Base-by-base conservation (phyloP, 2,797 vertebrate species). In the Smutsia gigantea region DNA sequence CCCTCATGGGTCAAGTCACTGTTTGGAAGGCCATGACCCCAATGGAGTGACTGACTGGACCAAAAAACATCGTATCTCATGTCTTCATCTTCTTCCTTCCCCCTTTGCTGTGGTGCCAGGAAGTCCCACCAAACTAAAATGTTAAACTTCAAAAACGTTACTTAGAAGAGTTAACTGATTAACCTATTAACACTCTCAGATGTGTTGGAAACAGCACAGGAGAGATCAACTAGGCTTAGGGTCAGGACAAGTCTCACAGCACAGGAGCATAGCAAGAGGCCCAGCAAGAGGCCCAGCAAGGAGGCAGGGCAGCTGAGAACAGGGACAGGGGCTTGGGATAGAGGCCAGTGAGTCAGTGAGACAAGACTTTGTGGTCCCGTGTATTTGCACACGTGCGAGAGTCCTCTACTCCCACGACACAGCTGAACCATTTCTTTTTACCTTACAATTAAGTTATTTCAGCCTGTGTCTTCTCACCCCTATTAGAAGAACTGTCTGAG, bases 371-470 rank as follows among this genome's bases (percentile, higher is more conserved):
- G 14, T 42, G 0, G 5, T 31, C 61, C 46, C 46, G 10, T 9
- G 42, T 46, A 11, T 46, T 46, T 46, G 46, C 46, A 2, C 6
- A 0, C 7, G 42, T 39, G 25, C n/a, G 39, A 3, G 86, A 21
- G 42, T 11, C 53, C 53, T 12, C 10, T 5, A 29, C 21, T 13
- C 42, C n/a, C 6, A 0, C 0, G 5, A 31, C 0, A 1, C 23
- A 19, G 8, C 6, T 0, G 21, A 61, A 31, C 55, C 25, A 2
- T 14, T 85, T 71, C 79, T 75, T 74, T 27, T 51, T 42, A 0
- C 19, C 64, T 51, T 25, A 11, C 29, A 0, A 29, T 53, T 13
- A 75, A 23, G 29, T 79, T 64, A 15, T 57, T n/a, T 42, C 42
- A 34, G 10, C 29, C 37, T 23, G 8, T 49, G 34, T 85, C 87